Evolutionary conservation across 2,113 vertebrate species (phyloP).

Genomic region (Anarhynchus alexandrinus): DNA sequence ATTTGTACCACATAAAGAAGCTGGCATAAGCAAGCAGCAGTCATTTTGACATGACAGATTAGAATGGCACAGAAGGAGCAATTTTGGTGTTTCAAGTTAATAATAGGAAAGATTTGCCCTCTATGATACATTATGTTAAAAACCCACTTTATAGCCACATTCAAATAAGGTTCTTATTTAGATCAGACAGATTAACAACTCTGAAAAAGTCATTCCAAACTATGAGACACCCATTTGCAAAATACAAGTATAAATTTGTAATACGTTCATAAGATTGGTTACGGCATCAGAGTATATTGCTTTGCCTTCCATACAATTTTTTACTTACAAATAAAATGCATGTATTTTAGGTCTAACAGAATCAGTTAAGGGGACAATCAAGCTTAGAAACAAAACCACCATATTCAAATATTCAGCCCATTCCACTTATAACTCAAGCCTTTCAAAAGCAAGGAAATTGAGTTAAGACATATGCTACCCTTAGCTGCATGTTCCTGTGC

Average conservation of each 20-base stretch:
- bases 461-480: neutral
- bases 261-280: neutral
- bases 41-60: constrained; percentile 39
- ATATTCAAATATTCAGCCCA: neutral
- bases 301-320: neutral
- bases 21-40: constrained; percentile 4
- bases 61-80: constrained; percentile 31
- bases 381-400: neutral
- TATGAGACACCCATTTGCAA: constrained; percentile 54
- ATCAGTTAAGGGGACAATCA: neutral
- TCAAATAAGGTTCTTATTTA: constrained; percentile 61
- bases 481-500: neutral
- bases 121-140: constrained; percentile 46
- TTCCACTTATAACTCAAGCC: neutral
- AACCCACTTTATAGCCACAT: constrained; percentile 45
- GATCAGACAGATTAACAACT: constrained; percentile 63
- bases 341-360: neutral
- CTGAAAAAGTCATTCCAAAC: constrained; percentile 58
- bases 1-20: neutral
- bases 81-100: constrained; percentile 49
- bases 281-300: neutral
- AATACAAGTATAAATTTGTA: constrained; percentile 16
- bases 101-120: constrained; percentile 45
- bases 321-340: constrained; percentile 4
- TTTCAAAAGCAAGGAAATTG: neutral